A percentile compares a stretch with the other conserved stretches of the same genome.
phyloP scores from a whole-genome alignment of 2,113 vertebrate genomes.

The Saccopteryx leptura region DNA sequence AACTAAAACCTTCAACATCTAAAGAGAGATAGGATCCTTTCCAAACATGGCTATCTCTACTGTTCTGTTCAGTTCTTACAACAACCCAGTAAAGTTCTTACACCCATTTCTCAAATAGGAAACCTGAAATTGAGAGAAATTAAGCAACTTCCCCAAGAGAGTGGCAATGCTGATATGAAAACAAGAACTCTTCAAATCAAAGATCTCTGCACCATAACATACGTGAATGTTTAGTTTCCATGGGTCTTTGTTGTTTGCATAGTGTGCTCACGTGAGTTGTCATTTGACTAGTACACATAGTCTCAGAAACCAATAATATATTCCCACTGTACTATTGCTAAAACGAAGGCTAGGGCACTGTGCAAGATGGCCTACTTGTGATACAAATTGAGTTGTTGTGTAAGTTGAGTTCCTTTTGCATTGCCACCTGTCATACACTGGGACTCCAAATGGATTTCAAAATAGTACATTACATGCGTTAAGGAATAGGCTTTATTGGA shows the following conservation, averaged over 20 bases:
- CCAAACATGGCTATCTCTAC: background rate
- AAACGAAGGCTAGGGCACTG: background rate
- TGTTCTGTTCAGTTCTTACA: background rate
- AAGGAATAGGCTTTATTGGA: background rate
- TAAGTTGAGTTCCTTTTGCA: background rate
- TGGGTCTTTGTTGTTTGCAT: background rate
- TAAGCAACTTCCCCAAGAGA: background rate
- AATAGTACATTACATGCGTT: background rate
- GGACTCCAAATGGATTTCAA: background rate
- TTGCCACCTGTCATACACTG: background rate
- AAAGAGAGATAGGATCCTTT: background rate
- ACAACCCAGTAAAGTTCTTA: background rate
- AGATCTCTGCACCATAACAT: fast-evolving
- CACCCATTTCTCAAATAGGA: background rate
- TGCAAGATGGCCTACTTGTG: fast-evolving
- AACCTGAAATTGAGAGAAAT: background rate
- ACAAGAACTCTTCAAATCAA: background rate
- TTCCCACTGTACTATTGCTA: background rate
- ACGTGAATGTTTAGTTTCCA: fast-evolving
- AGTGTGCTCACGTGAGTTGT: no score
- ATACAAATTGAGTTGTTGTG: background rate
- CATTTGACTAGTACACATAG: background rate
- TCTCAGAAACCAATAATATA: background rate
- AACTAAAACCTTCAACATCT: background rate
- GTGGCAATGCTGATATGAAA: background rate